A percentile compares a stretch with the other conserved stretches of the same genome.
phyloP scores from a whole-genome alignment of 1,140 invertebrate species.

The Micrasema minimum region DNA sequence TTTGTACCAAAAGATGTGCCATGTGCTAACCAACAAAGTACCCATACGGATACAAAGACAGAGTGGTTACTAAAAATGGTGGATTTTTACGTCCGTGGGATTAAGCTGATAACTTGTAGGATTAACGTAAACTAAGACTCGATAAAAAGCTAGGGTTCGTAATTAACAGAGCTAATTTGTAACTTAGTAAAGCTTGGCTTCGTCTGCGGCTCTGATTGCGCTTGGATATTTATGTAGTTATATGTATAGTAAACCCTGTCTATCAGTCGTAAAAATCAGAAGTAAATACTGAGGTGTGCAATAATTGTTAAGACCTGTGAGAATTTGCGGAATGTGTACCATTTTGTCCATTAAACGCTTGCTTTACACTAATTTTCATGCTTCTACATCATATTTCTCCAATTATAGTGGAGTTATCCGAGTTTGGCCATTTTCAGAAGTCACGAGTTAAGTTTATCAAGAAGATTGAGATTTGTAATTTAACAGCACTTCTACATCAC shows the following conservation, averaged over 20 bases:
- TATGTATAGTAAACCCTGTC: too few species aligned
- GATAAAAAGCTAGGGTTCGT: too few species aligned
- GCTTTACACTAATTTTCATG: background rate
- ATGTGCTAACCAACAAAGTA: too few species aligned
- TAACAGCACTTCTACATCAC: background rate
- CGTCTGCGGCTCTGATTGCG: background rate
- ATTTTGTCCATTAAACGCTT: background rate
- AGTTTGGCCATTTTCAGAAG: slow-evolving; percentile 3
- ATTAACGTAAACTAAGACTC: too few species aligned
- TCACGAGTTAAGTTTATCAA: background rate
- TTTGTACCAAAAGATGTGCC: too few species aligned
- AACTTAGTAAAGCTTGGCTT: slow-evolving; percentile 1
- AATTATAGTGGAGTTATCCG: slow-evolving; percentile 9
- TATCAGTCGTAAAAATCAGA: slow-evolving; percentile 5
- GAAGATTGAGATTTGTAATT: background rate
- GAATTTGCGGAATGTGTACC: slow-evolving; percentile 20
- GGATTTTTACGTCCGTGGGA: background rate
- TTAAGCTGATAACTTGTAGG: too few species aligned
- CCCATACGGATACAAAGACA: too few species aligned
- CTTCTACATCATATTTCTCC: slow-evolving; percentile 11
- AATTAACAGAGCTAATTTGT: background rate
- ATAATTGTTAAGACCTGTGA: slow-evolving; percentile 15
- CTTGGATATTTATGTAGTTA: background rate
- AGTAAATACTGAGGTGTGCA: slow-evolving; percentile 14
- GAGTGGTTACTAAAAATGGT: too few species aligned